Percentiles rank a stretch among this genome's conserved stretches.
Conservation (phyloP, 2,113 vertebrate species). For the Rynchops niger region DNA sequence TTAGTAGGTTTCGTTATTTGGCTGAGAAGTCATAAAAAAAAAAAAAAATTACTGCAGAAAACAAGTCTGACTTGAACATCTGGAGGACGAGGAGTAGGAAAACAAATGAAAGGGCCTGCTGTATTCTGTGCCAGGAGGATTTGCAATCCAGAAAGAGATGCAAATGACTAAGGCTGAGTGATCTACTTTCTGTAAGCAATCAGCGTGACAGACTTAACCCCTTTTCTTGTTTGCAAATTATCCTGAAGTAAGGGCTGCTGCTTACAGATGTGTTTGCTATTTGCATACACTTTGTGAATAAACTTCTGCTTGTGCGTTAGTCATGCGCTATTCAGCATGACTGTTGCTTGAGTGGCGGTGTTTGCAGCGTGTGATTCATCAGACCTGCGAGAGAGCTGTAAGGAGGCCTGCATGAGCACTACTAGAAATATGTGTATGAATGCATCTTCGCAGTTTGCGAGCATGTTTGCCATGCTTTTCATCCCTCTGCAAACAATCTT, state of each 20-base stretch:
- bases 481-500: not conserved
- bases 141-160: slow-evolving; percentile 52
- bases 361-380: slow-evolving; percentile 40
- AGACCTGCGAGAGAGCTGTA: not conserved
- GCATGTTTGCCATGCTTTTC: not conserved
- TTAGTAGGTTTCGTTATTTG: not conserved
- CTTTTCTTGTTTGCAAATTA: slow-evolving; percentile 55
- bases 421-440: not conserved
- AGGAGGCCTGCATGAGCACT: not conserved
- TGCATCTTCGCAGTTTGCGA: not conserved
- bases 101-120: slow-evolving; percentile 59
- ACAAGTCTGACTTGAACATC: slow-evolving; percentile 65
- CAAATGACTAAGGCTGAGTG: slow-evolving; percentile 47
- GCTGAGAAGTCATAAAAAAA: not conserved
- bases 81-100: slow-evolving; percentile 37
- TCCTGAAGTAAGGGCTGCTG: not conserved
- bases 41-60: not conserved
- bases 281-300: slow-evolving; percentile 56
- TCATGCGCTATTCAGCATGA: slow-evolving; percentile 49
- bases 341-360: not conserved
- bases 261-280: slow-evolving; percentile 57
- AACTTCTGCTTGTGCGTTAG: slow-evolving; percentile 13
- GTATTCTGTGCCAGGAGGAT: slow-evolving; percentile 28
- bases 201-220: slow-evolving; percentile 53
- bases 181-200: slow-evolving; percentile 58